phyloP scores from a whole-genome alignment of 2,888 invertebrate species.

The Incurvaria masculella region DNA sequence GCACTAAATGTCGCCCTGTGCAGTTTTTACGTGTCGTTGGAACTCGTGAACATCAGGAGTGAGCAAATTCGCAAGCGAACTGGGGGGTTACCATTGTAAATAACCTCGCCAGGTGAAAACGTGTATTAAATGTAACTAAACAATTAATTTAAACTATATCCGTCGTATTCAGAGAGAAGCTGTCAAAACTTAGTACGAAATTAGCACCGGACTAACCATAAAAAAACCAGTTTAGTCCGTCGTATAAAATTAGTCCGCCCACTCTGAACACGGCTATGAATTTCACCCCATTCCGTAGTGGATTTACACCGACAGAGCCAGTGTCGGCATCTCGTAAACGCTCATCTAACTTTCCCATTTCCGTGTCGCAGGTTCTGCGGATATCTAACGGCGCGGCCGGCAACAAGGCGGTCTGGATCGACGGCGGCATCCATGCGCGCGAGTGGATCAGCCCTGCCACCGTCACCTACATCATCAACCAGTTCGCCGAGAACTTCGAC shows the following conservation, averaged over 20 bases:
- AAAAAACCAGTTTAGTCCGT: too few species aligned
- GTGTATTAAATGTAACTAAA: too few species aligned
- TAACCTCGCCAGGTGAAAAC: too few species aligned
- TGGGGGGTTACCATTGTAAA: too few species aligned
- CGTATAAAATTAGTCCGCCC: background rate
- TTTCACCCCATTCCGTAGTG: background rate
- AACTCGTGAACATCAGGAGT: too few species aligned
- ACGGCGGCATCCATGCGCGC: conserved; percentile 80
- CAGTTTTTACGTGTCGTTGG: too few species aligned
- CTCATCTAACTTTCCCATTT: background rate
- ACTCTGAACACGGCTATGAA: background rate
- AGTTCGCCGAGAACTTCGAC: conserved; percentile 66
- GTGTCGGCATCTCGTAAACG: background rate
- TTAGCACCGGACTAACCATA: too few species aligned
- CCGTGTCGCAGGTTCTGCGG: conserved; percentile 38
- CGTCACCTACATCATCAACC: conserved; percentile 72
- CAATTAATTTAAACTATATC: conserved; percentile 1
- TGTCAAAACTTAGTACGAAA: too few species aligned
- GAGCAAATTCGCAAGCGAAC: too few species aligned
- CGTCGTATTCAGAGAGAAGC: background rate
- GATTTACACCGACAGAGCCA: background rate
- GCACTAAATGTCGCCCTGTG: too few species aligned
- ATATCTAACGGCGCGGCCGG: conserved; percentile 65
- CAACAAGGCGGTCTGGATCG: conserved; percentile 68
- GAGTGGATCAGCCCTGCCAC: conserved; percentile 87